Evolutionary conservation across 2,113 vertebrate species (phyloP).

Genomic region (Malurus alboscapulatus): DNA sequence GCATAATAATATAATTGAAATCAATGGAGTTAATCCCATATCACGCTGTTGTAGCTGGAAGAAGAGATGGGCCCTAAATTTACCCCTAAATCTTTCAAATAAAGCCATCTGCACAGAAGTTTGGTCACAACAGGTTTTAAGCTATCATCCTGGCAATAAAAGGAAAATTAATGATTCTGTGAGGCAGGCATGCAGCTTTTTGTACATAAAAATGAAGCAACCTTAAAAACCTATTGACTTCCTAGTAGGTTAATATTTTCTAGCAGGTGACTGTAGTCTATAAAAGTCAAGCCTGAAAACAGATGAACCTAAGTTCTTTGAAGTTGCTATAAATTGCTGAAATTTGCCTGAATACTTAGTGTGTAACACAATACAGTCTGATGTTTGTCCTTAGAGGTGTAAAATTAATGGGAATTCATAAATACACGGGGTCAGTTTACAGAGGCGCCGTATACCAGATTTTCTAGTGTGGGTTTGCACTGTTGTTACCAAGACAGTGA

Average conservation of each 20-base stretch:
- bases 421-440: neutral
- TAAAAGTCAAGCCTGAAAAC: slow-evolving; percentile 47
- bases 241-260: slow-evolving; percentile 53
- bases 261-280: neutral
- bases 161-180: slow-evolving; percentile 26
- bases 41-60: neutral
- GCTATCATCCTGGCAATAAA: slow-evolving; percentile 24
- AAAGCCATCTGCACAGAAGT: slow-evolving; percentile 32
- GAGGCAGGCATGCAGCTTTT: neutral
- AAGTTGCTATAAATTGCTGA: slow-evolving; percentile 23
- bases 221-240: slow-evolving; percentile 55
- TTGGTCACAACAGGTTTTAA: slow-evolving; percentile 42
- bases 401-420: neutral
- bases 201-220: slow-evolving; percentile 55
- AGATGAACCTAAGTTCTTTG: neutral
- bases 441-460: neutral
- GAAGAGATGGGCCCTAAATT: slow-evolving; percentile 7
- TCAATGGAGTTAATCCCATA: neutral
- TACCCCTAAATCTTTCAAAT: slow-evolving; percentile 39
- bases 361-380: neutral
- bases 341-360: slow-evolving; percentile 15
- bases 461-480: neutral
- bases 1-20: slow-evolving; percentile 8
- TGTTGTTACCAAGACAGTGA: neutral
- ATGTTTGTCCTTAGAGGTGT: neutral